Evolutionary conservation across 2,888 invertebrate genomes (phyloP).

Genomic region (Hydroisotoma schaefferi): DNA sequence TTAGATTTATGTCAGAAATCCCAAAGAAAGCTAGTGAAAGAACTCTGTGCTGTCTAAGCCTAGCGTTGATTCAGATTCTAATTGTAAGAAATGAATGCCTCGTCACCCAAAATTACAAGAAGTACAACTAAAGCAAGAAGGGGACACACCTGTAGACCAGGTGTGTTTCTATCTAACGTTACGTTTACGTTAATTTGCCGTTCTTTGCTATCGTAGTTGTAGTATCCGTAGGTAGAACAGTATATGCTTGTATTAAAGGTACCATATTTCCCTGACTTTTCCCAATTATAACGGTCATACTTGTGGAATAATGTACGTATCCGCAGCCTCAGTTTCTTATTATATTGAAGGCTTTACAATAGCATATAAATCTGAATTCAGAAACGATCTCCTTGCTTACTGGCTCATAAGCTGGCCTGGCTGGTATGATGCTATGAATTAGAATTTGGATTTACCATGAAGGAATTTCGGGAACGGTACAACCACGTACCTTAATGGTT

Average conservation of each 20-base stretch:
- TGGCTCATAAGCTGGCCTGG: too few species aligned
- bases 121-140: not conserved
- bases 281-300: constrained; percentile 27
- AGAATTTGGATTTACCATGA: too few species aligned
- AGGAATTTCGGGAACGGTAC: not conserved
- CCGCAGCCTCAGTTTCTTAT: too few species aligned
- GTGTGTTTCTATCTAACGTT: constrained; percentile 9
- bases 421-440: too few species aligned
- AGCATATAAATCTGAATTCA: too few species aligned
- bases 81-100: constrained; percentile 6
- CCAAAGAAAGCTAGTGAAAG: not conserved
- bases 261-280: not conserved
- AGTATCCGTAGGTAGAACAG: too few species aligned
- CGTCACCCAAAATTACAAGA: constrained; percentile 7
- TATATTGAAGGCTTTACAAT: too few species aligned
- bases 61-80: not conserved
- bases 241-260: too few species aligned
- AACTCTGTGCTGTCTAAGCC: not conserved
- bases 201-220: not conserved
- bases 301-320: too few species aligned
- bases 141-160: constrained; percentile 29
- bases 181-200: constrained; percentile 5
- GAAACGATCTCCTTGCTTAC: too few species aligned
- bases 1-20: not conserved
- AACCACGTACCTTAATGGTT: too few species aligned